Evolutionary conservation across 2,113 vertebrate species (phyloP), one percentile per base, ranked within the genome.

Genomic region (Lepidiolamprologus cunningtoni): DNA sequence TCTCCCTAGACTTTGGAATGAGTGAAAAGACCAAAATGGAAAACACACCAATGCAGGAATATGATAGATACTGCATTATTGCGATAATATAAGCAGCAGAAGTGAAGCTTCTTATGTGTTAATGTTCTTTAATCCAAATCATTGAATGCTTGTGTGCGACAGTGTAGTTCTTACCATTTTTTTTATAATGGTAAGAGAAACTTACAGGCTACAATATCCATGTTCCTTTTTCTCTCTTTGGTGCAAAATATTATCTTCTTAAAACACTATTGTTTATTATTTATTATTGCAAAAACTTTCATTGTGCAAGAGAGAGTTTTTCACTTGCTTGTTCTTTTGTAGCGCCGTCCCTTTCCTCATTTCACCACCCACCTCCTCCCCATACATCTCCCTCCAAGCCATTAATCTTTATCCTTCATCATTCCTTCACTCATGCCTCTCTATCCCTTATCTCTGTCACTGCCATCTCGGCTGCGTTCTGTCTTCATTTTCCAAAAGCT

Each of bases 351-450:
- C 26, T 50, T 76, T 55, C 80, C 17, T 37, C 83, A 55, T 21
- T 14, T 83, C 28, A 6, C 63, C 37, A 13, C 26, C 80, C 71
- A 58, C 68, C 71, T 45, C n/a, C 83, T 79, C 81, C 33, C 35
- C 50, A 61, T 40, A 61, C 63, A 73, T 81, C 84, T 80, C 40
- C 66, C 80, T 87, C 81, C 17, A 85, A 82, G 71, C 85, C 93
- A 87, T 89, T 87, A 52, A 93, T 92, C 93, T 92, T 81, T 83
- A 85, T 94, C 61, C 80, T 63, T 88, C 84, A 85, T 89, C 81
- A 83, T 85, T 84, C 61, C 35, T 47, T 89, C 71, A 84, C 86
- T 82, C 85, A 68, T 53, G 31, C 71, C 52, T 52, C 83, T 73
- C 79, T n/a, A 79, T 58, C 28, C 40, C 76, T 83, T 66, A 81